Base-by-base conservation (phyloP, 2,888 invertebrate species). In the Sarcophaga carnaria region DNA sequence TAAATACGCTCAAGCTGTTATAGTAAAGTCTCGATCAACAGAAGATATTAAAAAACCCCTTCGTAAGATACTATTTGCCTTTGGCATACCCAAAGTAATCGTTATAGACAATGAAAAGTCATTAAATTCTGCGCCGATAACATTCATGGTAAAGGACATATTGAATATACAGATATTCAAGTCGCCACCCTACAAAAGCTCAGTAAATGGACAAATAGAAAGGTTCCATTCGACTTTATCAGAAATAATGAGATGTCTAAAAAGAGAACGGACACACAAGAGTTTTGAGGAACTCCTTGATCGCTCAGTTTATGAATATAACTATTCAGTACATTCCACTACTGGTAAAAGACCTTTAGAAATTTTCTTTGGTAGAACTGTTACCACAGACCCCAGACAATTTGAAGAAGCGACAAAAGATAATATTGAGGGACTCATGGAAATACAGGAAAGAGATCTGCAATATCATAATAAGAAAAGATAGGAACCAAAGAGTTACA, bases 191-290 rank as follows among this genome's bases (percentile, higher is more conserved):
- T 82, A 82, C 37, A 69, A 60, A n/a, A 70, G 70, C 25, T 25
- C 47, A 10, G 71, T 71, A 10, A 82, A 76, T 45, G 82, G 76
- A 3, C 82, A 82, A 63, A 27, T 0, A 4, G 27, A 27, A 27
- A 27, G 27, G 27, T 27, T 27, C 27, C 27, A 27, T 27, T 27
- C 78, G 2, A 71, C 27, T 6, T 45, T 74, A 11, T 45, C 67
- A 27, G 67, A 75, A 69, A 47, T 81, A 60, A 81, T 81, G 75
- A n/a, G 75, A 25, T 81, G 74, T 47, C 14, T 69, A 14, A 81
- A 60, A 37, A 27, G 25, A 66, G 22, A 60, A 80, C 14, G 37
- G 20, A 64, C 20, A 27, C 67, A 74, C 45, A 59, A 66, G 5
- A 37, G 69, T 22, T 81, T 75, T 66, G 37, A 37, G 4, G 69